phyloP scores from a whole-genome alignment of 1,140 invertebrate species.

The Augochlora pura region DNA sequence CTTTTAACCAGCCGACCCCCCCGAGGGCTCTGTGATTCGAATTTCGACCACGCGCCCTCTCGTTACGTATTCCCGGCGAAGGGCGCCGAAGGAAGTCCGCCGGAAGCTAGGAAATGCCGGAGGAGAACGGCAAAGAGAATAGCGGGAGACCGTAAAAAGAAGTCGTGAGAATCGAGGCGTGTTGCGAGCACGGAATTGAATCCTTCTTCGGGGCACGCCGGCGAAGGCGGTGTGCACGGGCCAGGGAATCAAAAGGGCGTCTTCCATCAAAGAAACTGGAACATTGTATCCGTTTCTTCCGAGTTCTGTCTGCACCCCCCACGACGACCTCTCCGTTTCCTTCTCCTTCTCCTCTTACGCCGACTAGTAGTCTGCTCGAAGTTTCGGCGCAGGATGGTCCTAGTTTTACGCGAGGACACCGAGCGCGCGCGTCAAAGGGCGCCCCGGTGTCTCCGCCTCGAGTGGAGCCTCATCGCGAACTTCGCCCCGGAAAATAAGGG shows the following conservation, averaged over 20 bases:
- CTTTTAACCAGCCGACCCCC: constrained; percentile 1
- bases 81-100: constrained; percentile 34
- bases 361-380: too few relatives aligned
- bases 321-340: too few relatives aligned
- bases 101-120: constrained; percentile 33
- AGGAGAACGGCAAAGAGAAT: constrained; percentile 47
- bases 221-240: constrained; percentile 17
- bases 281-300: constrained; percentile 43
- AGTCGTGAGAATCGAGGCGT: constrained; percentile 69
- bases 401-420: constrained; percentile 24
- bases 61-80: constrained; percentile 55
- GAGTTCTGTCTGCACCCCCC: background rate
- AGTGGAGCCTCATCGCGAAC: too few relatives aligned
- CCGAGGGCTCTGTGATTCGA: constrained; percentile 41
- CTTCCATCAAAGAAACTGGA: constrained; percentile 56
- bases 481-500: background rate
- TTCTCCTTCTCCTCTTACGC: too few relatives aligned
- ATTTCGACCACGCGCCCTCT: constrained; percentile 58
- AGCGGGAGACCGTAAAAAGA: constrained; percentile 62
- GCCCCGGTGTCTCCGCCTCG: background rate
- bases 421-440: background rate
- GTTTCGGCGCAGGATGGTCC: constrained; percentile 15
- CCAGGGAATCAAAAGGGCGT: constrained; percentile 47
- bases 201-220: constrained; percentile 50
- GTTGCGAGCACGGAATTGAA: constrained; percentile 71